phyloP scores from a whole-genome alignment of 1,140 invertebrate species.

The Euura lappo region DNA sequence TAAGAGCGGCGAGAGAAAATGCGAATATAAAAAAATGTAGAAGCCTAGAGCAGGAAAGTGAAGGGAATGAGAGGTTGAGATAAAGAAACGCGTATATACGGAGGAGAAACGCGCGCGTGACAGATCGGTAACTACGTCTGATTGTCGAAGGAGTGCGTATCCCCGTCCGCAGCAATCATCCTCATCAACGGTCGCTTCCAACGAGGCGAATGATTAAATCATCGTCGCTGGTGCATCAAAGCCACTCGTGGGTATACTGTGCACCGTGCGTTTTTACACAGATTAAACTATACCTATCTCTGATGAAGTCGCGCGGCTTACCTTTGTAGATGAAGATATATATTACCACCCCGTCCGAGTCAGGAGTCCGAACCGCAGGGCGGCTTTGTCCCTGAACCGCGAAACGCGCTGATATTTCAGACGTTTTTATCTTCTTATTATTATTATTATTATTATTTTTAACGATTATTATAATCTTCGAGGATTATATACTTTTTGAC shows the following conservation, averaged over 20 bases:
- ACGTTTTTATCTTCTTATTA: too few relatives aligned
- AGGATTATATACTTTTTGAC: too few relatives aligned
- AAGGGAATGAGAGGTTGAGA: neutral
- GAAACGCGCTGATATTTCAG: too few relatives aligned
- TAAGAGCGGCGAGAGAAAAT: neutral
- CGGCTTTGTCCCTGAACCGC: too few relatives aligned
- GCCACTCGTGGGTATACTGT: neutral
- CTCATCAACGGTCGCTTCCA: constrained; percentile 7
- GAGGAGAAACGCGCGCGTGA: neutral
- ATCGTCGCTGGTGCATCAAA: neutral
- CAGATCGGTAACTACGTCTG: constrained; percentile 11
- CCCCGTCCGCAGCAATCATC: neutral
- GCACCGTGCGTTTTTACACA: too few relatives aligned
- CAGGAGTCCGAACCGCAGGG: too few relatives aligned
- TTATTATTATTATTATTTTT: too few relatives aligned
- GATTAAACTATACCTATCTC: too few relatives aligned
- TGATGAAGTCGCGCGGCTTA: neutral
- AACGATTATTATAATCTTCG: too few relatives aligned
- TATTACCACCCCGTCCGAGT: neutral
- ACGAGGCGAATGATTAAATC: constrained; percentile 12
- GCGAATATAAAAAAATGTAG: neutral
- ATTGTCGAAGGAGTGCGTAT: neutral
- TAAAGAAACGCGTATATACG: neutral
- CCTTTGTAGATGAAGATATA: constrained; percentile 7
- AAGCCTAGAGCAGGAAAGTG: too few relatives aligned